Conservation (phyloP, 2,888 invertebrate species). For the Apamea monoglypha region DNA sequence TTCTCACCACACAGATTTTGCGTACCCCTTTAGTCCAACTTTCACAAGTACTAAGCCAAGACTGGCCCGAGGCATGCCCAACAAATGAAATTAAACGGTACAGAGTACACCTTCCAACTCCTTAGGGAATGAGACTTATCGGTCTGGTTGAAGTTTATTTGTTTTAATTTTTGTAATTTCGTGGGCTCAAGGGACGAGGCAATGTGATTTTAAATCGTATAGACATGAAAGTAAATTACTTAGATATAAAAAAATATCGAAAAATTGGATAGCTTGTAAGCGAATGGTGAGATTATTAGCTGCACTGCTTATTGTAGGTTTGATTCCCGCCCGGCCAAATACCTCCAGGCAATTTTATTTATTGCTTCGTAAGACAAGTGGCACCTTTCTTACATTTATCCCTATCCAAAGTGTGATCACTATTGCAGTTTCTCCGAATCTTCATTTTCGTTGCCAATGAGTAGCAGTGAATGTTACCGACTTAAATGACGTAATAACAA, state of each 20-base stretch:
- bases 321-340: background rate
- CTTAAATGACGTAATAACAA: too few species aligned
- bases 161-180: slow-evolving; percentile 52
- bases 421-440: too few species aligned
- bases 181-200: slow-evolving; percentile 20
- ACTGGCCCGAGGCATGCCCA: slow-evolving; percentile 26
- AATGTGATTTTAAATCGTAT: slow-evolving; percentile 42
- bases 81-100: slow-evolving; percentile 48
- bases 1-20: background rate
- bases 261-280: background rate
- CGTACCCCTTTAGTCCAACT: background rate
- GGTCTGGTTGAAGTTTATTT: slow-evolving; percentile 54
- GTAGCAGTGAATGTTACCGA: background rate
- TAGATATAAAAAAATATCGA: background rate
- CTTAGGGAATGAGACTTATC: slow-evolving; percentile 53
- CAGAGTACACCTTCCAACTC: slow-evolving; percentile 16
- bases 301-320: background rate
- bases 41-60: slow-evolving; percentile 12
- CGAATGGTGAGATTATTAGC: background rate
- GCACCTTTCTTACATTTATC: background rate
- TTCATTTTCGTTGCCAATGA: background rate
- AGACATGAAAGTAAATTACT: slow-evolving; percentile 1
- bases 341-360: background rate
- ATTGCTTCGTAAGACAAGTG: background rate
- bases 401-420: background rate